phyloP scores from a whole-genome alignment of 2,797 vertebrate species.

The Echiichthys vipera region DNA sequence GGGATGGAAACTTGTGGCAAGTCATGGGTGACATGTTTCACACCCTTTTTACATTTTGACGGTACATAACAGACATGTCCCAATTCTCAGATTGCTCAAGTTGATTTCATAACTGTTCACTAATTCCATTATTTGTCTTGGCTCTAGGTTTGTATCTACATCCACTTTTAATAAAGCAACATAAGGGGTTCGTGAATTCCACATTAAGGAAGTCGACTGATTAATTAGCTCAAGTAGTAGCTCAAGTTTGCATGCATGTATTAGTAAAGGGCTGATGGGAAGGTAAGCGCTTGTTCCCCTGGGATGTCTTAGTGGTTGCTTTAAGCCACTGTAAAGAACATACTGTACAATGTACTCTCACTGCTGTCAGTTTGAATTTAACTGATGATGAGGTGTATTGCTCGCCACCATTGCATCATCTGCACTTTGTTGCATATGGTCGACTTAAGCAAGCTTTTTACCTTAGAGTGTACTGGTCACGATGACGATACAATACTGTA shows the following conservation, averaged over 20 bases:
- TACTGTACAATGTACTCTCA: constrained; percentile 50
- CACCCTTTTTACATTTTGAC: constrained; percentile 10
- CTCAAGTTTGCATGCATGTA: constrained; percentile 17
- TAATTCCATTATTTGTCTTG: constrained; percentile 8
- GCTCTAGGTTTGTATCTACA: background rate
- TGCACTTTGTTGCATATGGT: background rate
- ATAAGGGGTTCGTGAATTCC: background rate
- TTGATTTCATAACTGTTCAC: constrained; percentile 24
- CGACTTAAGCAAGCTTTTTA: constrained; percentile 2
- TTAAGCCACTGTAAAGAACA: constrained; percentile 58
- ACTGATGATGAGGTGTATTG: constrained; percentile 27
- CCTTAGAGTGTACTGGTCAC: background rate
- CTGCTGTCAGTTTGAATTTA: constrained; percentile 60
- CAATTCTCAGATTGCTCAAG: constrained; percentile 14
- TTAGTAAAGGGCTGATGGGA: constrained; percentile 42
- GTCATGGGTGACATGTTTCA: constrained; percentile 34
- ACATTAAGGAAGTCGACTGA: constrained; percentile 2
- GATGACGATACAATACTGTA: background rate
- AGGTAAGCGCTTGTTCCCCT: constrained; percentile 34
- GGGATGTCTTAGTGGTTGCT: constrained; percentile 46
- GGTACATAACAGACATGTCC: background rate
- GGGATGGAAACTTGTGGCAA: constrained; percentile 14
- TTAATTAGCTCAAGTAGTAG: constrained; percentile 27
- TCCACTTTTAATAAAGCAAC: background rate
- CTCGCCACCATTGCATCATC: constrained; percentile 16